phyloP scores from a whole-genome alignment of 1,140 invertebrate genomes.

The Hypothenemus hampei region DNA sequence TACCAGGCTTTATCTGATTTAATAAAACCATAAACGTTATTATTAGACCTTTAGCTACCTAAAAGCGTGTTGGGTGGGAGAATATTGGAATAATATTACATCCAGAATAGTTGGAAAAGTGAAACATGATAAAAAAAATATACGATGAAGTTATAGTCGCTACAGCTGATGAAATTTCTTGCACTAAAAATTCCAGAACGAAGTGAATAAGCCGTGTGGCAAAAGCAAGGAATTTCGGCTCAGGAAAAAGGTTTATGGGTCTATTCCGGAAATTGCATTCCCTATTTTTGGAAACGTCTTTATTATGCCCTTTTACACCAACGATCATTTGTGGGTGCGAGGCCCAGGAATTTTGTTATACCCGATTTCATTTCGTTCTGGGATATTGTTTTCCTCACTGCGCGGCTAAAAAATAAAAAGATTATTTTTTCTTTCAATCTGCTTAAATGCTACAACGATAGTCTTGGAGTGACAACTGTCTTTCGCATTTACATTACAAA shows the following conservation, averaged over 20 bases:
- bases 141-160: not conserved
- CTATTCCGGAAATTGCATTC: slow-evolving; percentile 11
- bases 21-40: not conserved
- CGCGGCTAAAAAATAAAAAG: no score
- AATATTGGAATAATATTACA: not conserved
- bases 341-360: slow-evolving; percentile 1
- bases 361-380: not conserved
- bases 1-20: not conserved
- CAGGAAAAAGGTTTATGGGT: slow-evolving; percentile 10
- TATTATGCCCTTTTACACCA: slow-evolving; percentile 4
- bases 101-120: no score
- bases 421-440: no score
- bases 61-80: not conserved
- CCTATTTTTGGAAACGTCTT: slow-evolving; percentile 5
- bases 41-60: not conserved
- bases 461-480: no score
- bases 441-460: no score
- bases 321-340: not conserved
- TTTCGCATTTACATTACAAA: no score
- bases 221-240: slow-evolving; percentile 13
- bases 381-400: not conserved
- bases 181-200: slow-evolving; percentile 14
- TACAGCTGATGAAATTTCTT: slow-evolving; percentile 14
- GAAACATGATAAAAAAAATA: not conserved
- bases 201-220: slow-evolving; percentile 12